Conservation (phyloP, 2,888 invertebrate species). For the Blera fallax region DNA sequence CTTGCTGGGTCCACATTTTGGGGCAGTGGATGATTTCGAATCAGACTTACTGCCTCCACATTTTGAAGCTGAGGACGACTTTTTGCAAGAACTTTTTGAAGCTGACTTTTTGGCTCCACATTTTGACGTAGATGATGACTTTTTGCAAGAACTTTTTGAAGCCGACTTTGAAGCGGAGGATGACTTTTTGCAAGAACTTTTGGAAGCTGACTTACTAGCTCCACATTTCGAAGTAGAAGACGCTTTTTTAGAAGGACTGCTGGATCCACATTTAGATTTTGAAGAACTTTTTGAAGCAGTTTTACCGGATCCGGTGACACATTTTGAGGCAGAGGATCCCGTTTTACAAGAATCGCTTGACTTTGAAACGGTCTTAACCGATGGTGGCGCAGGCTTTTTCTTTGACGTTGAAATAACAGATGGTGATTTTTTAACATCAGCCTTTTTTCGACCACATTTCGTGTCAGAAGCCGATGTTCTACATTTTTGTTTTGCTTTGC, state of each 20-base stretch:
- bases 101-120: background rate
- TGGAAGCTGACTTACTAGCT: background rate
- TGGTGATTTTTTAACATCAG: background rate
- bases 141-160: no score
- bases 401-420: background rate
- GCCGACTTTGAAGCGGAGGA: background rate
- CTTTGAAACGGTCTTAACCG: no score
- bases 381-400: no score
- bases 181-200: background rate
- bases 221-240: background rate
- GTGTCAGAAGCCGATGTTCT: slow-evolving; percentile 31
- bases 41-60: background rate
- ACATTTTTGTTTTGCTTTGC: no score
- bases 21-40: background rate
- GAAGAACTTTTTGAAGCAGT: slow-evolving; percentile 72
- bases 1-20: background rate
- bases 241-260: background rate
- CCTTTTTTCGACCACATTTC: background rate
- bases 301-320: no score
- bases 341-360: no score
- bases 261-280: background rate
- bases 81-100: slow-evolving; percentile 4
- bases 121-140: background rate
- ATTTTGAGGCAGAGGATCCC: background rate
- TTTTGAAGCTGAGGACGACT: background rate